Conservation (phyloP, 2,888 invertebrate species). For the Orthosia incerta region DNA sequence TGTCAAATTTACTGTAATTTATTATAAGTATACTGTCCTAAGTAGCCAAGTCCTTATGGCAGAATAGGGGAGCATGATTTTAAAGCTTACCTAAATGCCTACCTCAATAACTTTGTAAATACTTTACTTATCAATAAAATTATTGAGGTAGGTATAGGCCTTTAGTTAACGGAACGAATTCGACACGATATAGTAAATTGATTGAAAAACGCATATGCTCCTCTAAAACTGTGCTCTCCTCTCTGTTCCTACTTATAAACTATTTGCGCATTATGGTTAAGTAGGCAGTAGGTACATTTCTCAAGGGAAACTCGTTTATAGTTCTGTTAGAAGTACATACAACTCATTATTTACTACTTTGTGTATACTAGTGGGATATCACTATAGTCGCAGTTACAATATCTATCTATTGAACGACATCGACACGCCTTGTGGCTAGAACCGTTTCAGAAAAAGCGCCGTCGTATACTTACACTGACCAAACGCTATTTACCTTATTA, state of each 20-base stretch:
- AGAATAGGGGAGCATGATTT: not conserved
- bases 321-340: not conserved
- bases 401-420: no score
- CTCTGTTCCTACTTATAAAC: not conserved
- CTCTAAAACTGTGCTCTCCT: not conserved
- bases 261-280: not conserved
- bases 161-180: not conserved
- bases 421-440: no score
- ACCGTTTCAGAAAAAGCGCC: no score
- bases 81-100: not conserved
- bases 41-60: not conserved
- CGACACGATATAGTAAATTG: conserved; percentile 5
- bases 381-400: no score
- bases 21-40: no score
- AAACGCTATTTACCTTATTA: not conserved
- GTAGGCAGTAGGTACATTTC: conserved; percentile 4
- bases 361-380: not conserved
- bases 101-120: conserved; percentile 9
- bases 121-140: not conserved
- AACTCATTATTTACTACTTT: conserved; percentile 18
- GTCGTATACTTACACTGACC: not conserved
- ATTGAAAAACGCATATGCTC: not conserved
- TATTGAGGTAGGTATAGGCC: not conserved
- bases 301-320: conserved; percentile 8
- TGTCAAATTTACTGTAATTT: not conserved